phyloP scores from a whole-genome alignment of 2,888 invertebrate species.

The Euphydryas editha region DNA sequence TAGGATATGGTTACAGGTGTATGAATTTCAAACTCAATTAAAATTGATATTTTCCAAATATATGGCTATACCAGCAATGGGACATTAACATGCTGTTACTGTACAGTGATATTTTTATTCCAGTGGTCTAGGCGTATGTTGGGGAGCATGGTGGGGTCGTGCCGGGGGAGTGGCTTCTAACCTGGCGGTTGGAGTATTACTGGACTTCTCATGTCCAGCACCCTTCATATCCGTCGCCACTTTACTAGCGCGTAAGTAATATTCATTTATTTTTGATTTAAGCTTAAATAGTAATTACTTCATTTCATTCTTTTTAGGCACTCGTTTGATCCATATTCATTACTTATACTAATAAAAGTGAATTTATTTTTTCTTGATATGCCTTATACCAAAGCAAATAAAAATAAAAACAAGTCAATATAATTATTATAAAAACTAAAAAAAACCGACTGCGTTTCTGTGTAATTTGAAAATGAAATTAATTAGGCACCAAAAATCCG shows the following conservation, averaged over 20 bases:
- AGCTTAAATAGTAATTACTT: not conserved
- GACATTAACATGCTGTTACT: not conserved
- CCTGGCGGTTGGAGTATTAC: slow-evolving; percentile 84
- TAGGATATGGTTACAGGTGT: too few species aligned
- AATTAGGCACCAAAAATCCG: too few species aligned
- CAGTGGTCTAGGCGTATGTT: slow-evolving; percentile 86
- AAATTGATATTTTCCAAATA: too few species aligned
- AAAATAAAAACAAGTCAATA: too few species aligned
- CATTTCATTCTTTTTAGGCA: not conserved
- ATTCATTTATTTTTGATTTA: not conserved
- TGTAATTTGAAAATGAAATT: too few species aligned
- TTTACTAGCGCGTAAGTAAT: slow-evolving; percentile 77
- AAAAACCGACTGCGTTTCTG: too few species aligned
- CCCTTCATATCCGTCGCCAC: slow-evolving; percentile 85
- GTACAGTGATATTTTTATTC: slow-evolving; percentile 36
- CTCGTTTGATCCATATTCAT: too few species aligned
- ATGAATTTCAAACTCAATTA: too few species aligned
- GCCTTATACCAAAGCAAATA: too few species aligned
- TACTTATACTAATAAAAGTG: too few species aligned
- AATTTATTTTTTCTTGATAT: too few species aligned
- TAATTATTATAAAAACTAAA: too few species aligned
- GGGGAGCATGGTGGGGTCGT: slow-evolving; percentile 86
- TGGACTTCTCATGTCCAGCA: slow-evolving; percentile 85
- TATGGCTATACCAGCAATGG: not conserved
- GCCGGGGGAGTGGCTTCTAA: slow-evolving; percentile 87